These are phyloP conservation scores for Petaurus breviceps DNA, from an alignment of 2,113 vertebrate species.

Conservation along the genomic window DNA sequence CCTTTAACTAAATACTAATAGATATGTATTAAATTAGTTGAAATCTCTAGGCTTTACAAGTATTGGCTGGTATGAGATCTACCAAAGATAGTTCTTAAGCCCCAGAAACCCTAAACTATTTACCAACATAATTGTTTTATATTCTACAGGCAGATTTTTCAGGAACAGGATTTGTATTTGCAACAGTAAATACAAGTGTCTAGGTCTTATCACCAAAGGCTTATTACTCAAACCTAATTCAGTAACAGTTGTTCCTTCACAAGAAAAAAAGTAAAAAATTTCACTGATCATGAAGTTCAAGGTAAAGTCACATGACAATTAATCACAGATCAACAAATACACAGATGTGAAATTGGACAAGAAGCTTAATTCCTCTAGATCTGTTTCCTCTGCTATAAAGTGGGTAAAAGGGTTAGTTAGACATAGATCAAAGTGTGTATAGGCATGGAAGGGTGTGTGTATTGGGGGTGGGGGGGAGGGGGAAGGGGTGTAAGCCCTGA, in stretches of 20 bases:
- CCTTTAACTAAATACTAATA: too few species aligned
- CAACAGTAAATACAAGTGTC: conserved; percentile 6
- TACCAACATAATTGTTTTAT: neutral
- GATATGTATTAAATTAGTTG: too few species aligned
- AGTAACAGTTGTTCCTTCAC: conserved; percentile 19
- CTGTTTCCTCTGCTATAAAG: too few species aligned
- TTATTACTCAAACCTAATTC: conserved; percentile 34
- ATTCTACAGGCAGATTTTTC: conserved; percentile 32
- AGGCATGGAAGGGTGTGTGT: too few species aligned
- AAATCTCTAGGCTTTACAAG: neutral
- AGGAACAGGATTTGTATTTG: conserved; percentile 26
- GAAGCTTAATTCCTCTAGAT: too few species aligned
- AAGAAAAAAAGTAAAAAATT: conserved; percentile 52
- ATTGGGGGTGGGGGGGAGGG: too few species aligned
- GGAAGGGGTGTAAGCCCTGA: neutral
- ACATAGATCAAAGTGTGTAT: too few species aligned
- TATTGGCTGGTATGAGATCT: conserved; percentile 20
- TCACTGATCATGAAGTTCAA: conserved; percentile 25
- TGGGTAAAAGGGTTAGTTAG: too few species aligned
- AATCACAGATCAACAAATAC: conserved; percentile 26
- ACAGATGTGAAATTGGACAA: conserved; percentile 35
- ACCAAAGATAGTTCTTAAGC: neutral
- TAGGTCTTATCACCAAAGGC: conserved; percentile 22
- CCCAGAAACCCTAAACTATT: conserved; percentile 34
- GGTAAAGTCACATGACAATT: conserved; percentile 5